Base-by-base conservation (phyloP, 2,113 vertebrate genomes). In the Sebastes fasciatus region DNA sequence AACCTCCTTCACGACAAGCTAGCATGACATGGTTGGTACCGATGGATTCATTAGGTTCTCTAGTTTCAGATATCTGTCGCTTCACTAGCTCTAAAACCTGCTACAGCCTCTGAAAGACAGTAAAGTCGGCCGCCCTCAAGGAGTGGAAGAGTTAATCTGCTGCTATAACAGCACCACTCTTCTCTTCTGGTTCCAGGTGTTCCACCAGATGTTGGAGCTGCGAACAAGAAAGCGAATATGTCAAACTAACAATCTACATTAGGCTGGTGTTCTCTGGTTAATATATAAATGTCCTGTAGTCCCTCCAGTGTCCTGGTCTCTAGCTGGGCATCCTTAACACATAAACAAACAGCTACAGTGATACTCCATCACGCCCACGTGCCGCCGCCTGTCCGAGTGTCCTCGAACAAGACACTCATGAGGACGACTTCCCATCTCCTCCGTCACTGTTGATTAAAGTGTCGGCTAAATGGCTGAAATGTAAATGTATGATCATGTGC, bases 381-480 rank as follows among this genome's bases (percentile, higher is more conserved):
- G 34, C 62, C 52, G 57, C 16, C 6, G 45, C 19, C 45, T 57
- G 58, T 69, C 45, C 43, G 8, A 61, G 68, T 57, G 74, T 84
- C 78, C 78, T 79, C 84, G 42, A 79, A 60, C 8, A 43, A 6
- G 8, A 79, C 23, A 21, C 17, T 5, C 51, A 16, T 11, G 57
- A 54, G 40, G 73, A 55, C 5, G 43, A 52, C 23, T 16, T 1
- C n/a, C 14, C 34, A 8, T 83, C 60, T 11, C 8, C 46, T 5
- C 61, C 16, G 42, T 57, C 54, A 8, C 6, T 40, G 8, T 26
- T 40, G 68, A 70, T 66, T 48, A 55, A 75, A 55, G 49, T 55
- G 55, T 45, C 46, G 0, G 19, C 9, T 65, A 46, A 69, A 79
- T 34, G 66, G 23, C 43, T 60, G 0, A 43, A 72, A 71, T 84